Conservation (phyloP, 2,888 invertebrate genomes). For the Agriopis marginaria region DNA sequence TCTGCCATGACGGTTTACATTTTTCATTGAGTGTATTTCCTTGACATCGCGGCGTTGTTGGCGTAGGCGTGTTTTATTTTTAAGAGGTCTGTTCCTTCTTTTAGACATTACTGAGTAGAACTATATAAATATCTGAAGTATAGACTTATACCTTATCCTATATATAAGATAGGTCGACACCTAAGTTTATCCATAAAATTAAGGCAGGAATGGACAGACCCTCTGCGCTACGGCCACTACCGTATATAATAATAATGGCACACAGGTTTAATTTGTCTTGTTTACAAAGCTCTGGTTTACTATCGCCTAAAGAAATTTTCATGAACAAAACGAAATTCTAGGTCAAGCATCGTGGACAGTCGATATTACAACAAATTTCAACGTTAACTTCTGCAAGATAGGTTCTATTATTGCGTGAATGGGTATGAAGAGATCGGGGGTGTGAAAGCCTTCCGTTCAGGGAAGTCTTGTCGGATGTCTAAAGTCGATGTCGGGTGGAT, state of each 20-base stretch:
- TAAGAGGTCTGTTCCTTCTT: background rate
- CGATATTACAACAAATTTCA: slow-evolving; percentile 35
- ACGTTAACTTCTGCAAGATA: slow-evolving; percentile 35
- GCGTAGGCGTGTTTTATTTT: slow-evolving; percentile 42
- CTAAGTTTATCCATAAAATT: slow-evolving; percentile 1
- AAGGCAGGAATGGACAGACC: slow-evolving; percentile 3
- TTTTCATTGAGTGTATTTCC: slow-evolving; percentile 41
- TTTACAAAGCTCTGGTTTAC: background rate
- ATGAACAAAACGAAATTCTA: slow-evolving; percentile 45
- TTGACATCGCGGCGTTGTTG: slow-evolving; percentile 29
- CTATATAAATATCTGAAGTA: background rate
- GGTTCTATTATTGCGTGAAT: slow-evolving; percentile 38
- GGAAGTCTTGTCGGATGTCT: background rate
- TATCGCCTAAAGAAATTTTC: slow-evolving; percentile 17
- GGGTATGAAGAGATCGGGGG: slow-evolving; percentile 23
- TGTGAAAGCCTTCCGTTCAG: slow-evolving; percentile 39
- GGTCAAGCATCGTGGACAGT: slow-evolving; percentile 44
- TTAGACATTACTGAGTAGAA: slow-evolving; percentile 3
- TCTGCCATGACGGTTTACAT: slow-evolving; percentile 50
- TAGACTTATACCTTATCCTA: background rate
- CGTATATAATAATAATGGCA: background rate
- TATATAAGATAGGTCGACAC: background rate
- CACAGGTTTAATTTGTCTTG: slow-evolving; percentile 1
- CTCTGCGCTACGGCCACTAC: background rate
- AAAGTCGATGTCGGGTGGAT: background rate